A percentile compares a stretch with the other conserved stretches of the same genome.
Evolutionary conservation across 2,888 invertebrate species (phyloP).

Genomic region (Cheilosia vernalis): DNA sequence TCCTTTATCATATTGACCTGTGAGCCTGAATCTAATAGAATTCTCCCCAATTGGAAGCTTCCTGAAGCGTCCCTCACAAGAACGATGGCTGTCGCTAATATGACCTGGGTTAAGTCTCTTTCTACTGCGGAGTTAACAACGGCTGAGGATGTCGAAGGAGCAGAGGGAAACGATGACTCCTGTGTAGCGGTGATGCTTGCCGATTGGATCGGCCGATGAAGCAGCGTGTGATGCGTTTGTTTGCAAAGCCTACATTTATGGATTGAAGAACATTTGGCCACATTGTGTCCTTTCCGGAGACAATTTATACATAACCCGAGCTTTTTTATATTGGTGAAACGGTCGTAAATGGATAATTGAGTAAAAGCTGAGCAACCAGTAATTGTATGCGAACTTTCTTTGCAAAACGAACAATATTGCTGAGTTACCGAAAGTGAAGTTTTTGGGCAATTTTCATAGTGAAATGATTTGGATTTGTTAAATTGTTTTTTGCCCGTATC

Average conservation of each 20-base stretch:
- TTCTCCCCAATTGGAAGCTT: slow-evolving; percentile 37
- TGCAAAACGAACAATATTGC: slow-evolving; percentile 25
- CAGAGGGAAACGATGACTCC: background rate
- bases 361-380: slow-evolving; percentile 34
- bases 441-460: background rate
- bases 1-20: slow-evolving; percentile 45
- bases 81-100: slow-evolving; percentile 72
- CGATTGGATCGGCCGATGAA: background rate
- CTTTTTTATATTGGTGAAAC: slow-evolving; percentile 42
- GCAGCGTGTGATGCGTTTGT: background rate
- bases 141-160: background rate
- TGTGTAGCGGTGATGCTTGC: background rate
- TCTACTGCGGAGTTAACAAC: background rate
- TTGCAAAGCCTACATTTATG: slow-evolving; percentile 39
- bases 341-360: slow-evolving; percentile 11
- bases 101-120: slow-evolving; percentile 9
- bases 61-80: slow-evolving; percentile 51
- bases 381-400: slow-evolving; percentile 35
- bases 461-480: background rate
- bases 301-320: slow-evolving; percentile 62
- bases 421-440: slow-evolving; percentile 18
- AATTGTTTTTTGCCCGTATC: background rate
- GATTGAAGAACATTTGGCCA: slow-evolving; percentile 42
- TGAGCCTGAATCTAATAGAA: slow-evolving; percentile 54
- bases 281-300: slow-evolving; percentile 47